These are phyloP conservation scores for Salvator merianae DNA, from an alignment of 2,113 vertebrate genomes.

Conservation along the genomic window DNA sequence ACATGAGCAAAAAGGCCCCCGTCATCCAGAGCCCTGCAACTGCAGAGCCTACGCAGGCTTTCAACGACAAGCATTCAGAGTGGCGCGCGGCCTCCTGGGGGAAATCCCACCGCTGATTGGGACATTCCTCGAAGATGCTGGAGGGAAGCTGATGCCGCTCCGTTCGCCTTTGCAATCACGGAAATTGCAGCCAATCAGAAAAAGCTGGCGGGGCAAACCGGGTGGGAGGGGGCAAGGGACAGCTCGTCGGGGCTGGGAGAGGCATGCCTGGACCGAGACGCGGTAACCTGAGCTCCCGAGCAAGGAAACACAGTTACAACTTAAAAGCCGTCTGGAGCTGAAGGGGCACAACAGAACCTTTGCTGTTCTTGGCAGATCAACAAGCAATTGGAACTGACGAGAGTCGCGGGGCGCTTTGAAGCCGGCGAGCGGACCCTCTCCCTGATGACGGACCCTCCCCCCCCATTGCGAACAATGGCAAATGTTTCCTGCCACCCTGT, in stretches of 20 bases:
- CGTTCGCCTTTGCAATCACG: not conserved
- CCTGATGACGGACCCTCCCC: not conserved
- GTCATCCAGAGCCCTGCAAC: not conserved
- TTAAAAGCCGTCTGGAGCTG: not conserved
- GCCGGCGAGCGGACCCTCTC: not conserved
- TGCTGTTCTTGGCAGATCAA: constrained; percentile 7
- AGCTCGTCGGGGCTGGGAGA: not conserved
- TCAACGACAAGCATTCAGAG: not conserved
- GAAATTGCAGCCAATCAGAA: not conserved
- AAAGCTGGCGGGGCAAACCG: not conserved
- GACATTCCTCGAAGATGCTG: not conserved
- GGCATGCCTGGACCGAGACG: not conserved
- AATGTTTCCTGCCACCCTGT: not conserved
- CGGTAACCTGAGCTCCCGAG: not conserved
- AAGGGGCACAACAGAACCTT: not conserved
- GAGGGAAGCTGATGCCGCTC: not conserved
- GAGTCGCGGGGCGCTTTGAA: constrained; percentile 6
- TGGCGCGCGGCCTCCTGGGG: not conserved
- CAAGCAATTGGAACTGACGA: not conserved
- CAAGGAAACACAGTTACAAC: not conserved
- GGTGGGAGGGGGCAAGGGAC: not conserved
- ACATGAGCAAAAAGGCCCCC: not conserved
- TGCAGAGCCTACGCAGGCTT: not conserved
- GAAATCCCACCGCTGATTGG: not conserved
- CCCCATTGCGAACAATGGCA: accelerated